These are phyloP conservation scores for Apaloderma vittatum DNA, from an alignment of 2,113 vertebrate species.

Conservation along the genomic window DNA sequence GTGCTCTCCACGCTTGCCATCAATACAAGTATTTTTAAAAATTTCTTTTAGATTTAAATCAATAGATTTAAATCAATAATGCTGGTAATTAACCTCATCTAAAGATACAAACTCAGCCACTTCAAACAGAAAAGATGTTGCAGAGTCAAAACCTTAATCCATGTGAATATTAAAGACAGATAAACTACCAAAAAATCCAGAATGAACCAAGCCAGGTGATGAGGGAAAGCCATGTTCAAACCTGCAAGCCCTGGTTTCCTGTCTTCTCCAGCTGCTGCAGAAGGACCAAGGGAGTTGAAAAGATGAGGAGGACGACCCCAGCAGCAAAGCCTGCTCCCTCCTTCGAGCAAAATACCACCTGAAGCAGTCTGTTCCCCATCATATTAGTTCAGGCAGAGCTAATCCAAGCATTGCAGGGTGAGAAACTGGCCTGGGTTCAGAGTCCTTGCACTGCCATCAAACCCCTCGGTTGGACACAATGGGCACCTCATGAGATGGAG, in stretches of 20 bases:
- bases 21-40: neutral
- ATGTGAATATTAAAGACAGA: neutral
- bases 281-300: neutral
- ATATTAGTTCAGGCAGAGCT: neutral
- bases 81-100: neutral
- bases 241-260: neutral
- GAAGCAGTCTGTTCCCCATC: neutral
- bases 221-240: rapidly evolving
- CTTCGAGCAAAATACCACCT: neutral
- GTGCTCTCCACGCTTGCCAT: rapidly evolving
- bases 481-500: rapidly evolving
- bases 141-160: neutral
- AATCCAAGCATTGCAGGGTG: neutral
- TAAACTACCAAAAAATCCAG: neutral
- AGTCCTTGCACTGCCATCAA: rapidly evolving
- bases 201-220: neutral
- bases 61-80: no score
- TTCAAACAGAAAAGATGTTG: neutral
- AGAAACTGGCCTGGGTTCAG: neutral
- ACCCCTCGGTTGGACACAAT: rapidly evolving
- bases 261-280: rapidly evolving
- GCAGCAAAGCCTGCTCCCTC: neutral
- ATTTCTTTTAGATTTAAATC: neutral
- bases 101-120: neutral
- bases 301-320: neutral